phyloP scores from a whole-genome alignment of 2,797 vertebrate species.

The Podargus strigoides region DNA sequence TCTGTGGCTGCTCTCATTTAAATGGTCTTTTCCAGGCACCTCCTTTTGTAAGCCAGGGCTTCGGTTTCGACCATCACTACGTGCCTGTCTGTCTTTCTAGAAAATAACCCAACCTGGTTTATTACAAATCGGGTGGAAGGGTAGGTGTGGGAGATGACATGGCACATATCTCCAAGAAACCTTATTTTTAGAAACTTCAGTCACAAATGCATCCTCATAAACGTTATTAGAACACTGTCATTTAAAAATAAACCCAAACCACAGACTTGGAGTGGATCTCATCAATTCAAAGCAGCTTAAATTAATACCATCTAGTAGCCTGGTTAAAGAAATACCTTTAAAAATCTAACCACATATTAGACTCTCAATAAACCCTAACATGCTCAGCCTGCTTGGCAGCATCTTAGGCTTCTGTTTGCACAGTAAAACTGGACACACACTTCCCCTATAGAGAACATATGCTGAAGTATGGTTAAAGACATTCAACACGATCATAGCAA shows the following conservation, averaged over 20 bases:
- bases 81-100: not conserved
- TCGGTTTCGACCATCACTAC: not conserved
- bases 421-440: not conserved
- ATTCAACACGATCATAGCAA: not conserved
- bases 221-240: not conserved
- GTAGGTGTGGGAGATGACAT: not conserved
- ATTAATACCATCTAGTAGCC: not conserved
- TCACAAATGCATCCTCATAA: not conserved
- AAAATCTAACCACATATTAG: not conserved
- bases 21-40: not conserved
- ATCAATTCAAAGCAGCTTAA: not conserved
- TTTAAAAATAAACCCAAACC: constrained; percentile 23
- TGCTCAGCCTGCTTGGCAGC: not conserved
- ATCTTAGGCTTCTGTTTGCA: not conserved
- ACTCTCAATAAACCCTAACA: not conserved
- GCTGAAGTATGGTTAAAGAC: not conserved
- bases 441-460: not conserved
- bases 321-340: not conserved
- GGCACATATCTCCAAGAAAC: not conserved
- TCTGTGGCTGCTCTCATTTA: not conserved
- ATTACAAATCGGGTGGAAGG: not conserved
- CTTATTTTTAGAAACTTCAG: not conserved
- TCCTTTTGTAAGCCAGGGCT: not conserved
- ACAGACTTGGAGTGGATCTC: not conserved
- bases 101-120: not conserved